A percentile compares a stretch with the other conserved stretches of the same genome.
Conservation (phyloP, 2,888 invertebrate genomes). For the Ypsolopha sequella region DNA sequence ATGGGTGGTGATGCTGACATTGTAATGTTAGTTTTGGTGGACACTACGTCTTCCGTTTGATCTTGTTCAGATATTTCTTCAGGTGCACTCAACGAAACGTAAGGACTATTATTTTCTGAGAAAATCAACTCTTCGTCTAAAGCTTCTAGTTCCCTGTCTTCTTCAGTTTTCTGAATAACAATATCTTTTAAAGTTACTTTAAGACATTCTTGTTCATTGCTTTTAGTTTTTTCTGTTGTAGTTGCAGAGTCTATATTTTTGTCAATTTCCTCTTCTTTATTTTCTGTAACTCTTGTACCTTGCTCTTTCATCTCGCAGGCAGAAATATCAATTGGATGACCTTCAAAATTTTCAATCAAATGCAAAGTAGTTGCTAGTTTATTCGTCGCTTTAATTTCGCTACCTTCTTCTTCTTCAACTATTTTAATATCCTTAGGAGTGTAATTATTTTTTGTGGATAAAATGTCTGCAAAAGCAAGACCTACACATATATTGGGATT, state of each 20-base stretch:
- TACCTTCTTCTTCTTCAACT: not conserved
- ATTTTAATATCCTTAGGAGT: no score
- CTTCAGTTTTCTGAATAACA: not conserved
- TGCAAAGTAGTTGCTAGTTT: no score
- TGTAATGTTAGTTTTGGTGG: not conserved
- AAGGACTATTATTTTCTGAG: conserved; percentile 41
- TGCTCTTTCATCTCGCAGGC: no score
- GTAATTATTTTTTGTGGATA: no score
- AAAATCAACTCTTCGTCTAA: conserved; percentile 29
- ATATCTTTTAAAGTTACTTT: not conserved
- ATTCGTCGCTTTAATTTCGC: no score
- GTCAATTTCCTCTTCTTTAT: not conserved
- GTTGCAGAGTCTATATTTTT: not conserved
- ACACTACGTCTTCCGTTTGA: conserved; percentile 5
- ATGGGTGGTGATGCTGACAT: conserved; percentile 31
- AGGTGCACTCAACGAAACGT: conserved; percentile 28
- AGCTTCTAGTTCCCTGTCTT: not conserved
- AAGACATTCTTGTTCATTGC: not conserved
- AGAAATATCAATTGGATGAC: no score
- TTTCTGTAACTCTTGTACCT: no score
- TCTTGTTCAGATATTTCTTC: conserved; percentile 11
- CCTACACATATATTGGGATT: no score
- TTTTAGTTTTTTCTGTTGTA: not conserved
- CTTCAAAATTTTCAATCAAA: not conserved
- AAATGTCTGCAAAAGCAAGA: no score